These are phyloP conservation scores for Rhabdophis nuchalis DNA, from an alignment of 2,797 vertebrate species.

Conservation along the genomic window DNA sequence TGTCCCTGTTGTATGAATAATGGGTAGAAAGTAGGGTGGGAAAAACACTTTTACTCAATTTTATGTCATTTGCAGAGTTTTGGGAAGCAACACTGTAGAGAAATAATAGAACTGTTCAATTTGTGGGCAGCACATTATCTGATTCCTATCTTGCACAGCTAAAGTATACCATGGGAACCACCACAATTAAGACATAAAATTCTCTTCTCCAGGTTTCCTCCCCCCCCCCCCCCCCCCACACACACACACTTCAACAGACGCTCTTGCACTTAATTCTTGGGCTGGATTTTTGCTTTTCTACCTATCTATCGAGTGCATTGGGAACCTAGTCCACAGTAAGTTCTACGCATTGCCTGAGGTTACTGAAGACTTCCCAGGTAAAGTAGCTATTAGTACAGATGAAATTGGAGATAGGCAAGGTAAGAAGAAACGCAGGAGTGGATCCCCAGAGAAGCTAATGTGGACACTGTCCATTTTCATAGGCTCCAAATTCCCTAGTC, in stretches of 20 bases:
- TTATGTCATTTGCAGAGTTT: background rate
- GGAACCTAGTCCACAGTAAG: background rate
- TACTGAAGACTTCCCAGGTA: background rate
- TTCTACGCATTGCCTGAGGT: background rate
- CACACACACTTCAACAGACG: background rate
- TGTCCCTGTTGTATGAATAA: background rate
- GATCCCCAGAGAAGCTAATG: background rate
- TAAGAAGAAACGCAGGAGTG: background rate
- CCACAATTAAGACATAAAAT: background rate
- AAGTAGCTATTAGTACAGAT: background rate
- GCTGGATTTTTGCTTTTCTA: background rate
- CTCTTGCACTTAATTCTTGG: background rate
- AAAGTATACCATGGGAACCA: background rate
- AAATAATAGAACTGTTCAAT: background rate
- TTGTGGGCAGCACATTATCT: background rate
- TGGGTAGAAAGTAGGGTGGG: background rate
- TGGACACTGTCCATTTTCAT: conserved; percentile 39
- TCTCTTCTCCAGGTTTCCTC: background rate
- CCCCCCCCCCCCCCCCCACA: too few relatives aligned
- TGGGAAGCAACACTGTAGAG: background rate
- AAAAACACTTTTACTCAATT: background rate
- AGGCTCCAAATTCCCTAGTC: conserved; percentile 48
- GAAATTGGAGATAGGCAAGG: background rate
- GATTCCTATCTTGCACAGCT: too few relatives aligned
- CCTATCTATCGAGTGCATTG: background rate